Evolutionary conservation across 2,113 vertebrate genomes (phyloP).

Genomic region (Aspiorhynchus laticeps): DNA sequence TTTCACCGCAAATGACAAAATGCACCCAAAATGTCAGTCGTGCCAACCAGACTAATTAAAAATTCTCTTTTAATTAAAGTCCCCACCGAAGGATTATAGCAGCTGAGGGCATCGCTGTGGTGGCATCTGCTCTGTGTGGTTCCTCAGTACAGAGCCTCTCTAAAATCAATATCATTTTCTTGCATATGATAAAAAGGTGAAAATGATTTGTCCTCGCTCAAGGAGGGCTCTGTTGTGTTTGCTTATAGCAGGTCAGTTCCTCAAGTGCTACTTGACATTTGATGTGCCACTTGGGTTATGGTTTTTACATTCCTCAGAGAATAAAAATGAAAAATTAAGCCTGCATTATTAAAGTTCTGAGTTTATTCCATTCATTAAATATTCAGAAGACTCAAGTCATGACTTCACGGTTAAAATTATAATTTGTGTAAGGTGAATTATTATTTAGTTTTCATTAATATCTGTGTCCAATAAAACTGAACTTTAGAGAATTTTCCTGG

Average conservation of each 20-base stretch:
- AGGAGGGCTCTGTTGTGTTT: slow-evolving; percentile 16
- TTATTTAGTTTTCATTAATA: slow-evolving; percentile 34
- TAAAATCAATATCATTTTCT: slow-evolving; percentile 17
- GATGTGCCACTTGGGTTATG: neutral
- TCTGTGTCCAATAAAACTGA: slow-evolving; percentile 22
- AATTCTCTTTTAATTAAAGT: slow-evolving; percentile 44
- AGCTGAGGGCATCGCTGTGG: neutral
- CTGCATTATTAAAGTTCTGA: slow-evolving; percentile 17
- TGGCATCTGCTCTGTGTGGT: neutral
- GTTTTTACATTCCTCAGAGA: slow-evolving; percentile 19
- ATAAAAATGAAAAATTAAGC: slow-evolving; percentile 4
- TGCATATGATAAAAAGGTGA: neutral
- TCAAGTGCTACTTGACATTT: slow-evolving; percentile 25
- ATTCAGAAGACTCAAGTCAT: neutral
- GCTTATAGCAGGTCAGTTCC: neutral
- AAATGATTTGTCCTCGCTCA: slow-evolving; percentile 13
- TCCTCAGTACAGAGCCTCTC: neutral
- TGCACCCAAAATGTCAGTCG: slow-evolving; percentile 42
- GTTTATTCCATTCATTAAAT: slow-evolving; percentile 8
- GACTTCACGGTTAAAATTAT: slow-evolving; percentile 2
- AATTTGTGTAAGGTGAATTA: neutral
- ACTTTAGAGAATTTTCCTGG: slow-evolving; percentile 33
- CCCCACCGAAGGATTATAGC: slow-evolving; percentile 21
- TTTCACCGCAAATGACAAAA: slow-evolving; percentile 40
- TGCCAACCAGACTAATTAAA: slow-evolving; percentile 34